phyloP scores from a whole-genome alignment of 2,888 invertebrate genomes.

The Cyclophora punctaria region DNA sequence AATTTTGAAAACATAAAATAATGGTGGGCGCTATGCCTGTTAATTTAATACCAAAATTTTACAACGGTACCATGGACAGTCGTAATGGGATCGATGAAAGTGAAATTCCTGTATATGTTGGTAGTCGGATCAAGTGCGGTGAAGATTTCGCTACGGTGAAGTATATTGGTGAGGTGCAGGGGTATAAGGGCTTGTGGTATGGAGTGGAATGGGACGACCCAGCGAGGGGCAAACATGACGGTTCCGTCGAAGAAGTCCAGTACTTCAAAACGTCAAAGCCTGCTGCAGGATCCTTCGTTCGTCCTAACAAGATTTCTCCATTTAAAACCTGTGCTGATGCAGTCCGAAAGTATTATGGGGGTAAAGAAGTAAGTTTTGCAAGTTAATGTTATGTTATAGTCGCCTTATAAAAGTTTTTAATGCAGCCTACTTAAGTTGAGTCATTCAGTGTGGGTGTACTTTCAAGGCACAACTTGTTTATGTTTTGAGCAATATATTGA shows the following conservation, averaged over 20 bases:
- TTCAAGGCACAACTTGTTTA: too few species aligned
- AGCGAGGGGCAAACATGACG: conserved; percentile 93
- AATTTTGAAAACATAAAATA: conserved; percentile 63
- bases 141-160: conserved; percentile 75
- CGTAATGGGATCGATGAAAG: conserved; percentile 64
- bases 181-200: conserved; percentile 85
- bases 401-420: too few species aligned
- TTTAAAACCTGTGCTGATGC: conserved; percentile 84
- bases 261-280: conserved; percentile 87
- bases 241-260: conserved; percentile 83
- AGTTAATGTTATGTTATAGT: too few species aligned
- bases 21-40: conserved; percentile 75
- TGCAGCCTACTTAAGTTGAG: too few species aligned
- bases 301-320: conserved; percentile 85
- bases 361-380: conserved; percentile 49
- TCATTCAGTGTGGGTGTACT: too few species aligned
- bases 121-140: conserved; percentile 58
- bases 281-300: conserved; percentile 92
- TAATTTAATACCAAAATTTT: conserved; percentile 72
- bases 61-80: conserved; percentile 65
- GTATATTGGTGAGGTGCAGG: conserved; percentile 84
- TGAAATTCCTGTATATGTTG: conserved; percentile 65
- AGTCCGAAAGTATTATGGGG: conserved; percentile 72
- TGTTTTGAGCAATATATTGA: too few species aligned
- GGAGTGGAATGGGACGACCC: conserved; percentile 98